Evolutionary conservation across 2,888 invertebrate species (phyloP).

Genomic region (Rhaphigaster nebulosa): DNA sequence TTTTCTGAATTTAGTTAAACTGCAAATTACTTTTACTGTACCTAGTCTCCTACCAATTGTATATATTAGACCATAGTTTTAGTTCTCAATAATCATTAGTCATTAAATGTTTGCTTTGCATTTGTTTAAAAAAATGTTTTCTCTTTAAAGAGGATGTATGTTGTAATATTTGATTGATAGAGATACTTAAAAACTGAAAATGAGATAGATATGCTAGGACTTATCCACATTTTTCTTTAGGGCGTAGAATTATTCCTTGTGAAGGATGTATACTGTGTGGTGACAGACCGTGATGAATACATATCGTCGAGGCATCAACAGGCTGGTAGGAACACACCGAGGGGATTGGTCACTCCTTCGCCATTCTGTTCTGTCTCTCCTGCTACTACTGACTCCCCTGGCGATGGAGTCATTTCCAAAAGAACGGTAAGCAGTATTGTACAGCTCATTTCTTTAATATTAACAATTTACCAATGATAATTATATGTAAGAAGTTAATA

Average conservation of each 20-base stretch:
- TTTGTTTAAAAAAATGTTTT: too few species aligned
- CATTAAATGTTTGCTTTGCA: too few species aligned
- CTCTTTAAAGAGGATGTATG: too few species aligned
- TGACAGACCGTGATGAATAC: slow-evolving; percentile 70
- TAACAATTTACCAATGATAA: too few species aligned
- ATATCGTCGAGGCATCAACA: slow-evolving; percentile 44
- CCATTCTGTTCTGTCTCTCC: slow-evolving; percentile 65
- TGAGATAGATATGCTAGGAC: background rate
- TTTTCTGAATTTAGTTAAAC: too few species aligned
- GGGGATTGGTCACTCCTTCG: slow-evolving; percentile 63
- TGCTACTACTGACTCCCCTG: slow-evolving; percentile 63
- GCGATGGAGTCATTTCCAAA: slow-evolving; percentile 64
- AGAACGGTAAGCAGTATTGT: slow-evolving; percentile 61
- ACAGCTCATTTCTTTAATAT: background rate
- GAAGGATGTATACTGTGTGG: slow-evolving; percentile 74
- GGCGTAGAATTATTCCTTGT: slow-evolving; percentile 76
- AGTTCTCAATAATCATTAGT: too few species aligned
- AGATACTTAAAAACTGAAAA: background rate
- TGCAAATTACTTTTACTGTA: too few species aligned
- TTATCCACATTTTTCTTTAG: slow-evolving; percentile 69
- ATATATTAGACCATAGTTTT: too few species aligned
- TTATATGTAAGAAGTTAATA: too few species aligned
- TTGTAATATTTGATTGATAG: slow-evolving; percentile 3
- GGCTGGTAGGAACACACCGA: slow-evolving; percentile 58
- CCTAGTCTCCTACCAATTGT: too few species aligned